Conservation (phyloP, 2,113 vertebrate genomes). For the Cyprinodon brontotheroides region DNA sequence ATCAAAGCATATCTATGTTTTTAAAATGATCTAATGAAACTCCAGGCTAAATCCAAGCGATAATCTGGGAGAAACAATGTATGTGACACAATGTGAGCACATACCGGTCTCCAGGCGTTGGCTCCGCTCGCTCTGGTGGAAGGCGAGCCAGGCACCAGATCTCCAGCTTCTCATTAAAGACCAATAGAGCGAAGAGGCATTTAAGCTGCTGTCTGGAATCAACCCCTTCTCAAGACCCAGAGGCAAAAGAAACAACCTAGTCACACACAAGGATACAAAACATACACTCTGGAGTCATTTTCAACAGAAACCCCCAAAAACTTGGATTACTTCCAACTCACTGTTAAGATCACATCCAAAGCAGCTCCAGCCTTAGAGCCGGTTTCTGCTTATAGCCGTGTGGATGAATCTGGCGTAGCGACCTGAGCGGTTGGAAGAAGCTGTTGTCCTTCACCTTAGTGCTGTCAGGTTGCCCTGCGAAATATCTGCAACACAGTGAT, state of each 20-base stretch:
- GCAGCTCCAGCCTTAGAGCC: constrained; percentile 89
- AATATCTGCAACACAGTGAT: constrained; percentile 80
- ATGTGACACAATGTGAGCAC: not conserved
- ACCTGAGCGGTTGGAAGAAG: constrained; percentile 87
- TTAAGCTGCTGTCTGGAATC: constrained; percentile 51
- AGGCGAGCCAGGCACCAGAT: constrained; percentile 63
- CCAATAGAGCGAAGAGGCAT: constrained; percentile 51
- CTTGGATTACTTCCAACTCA: constrained; percentile 69
- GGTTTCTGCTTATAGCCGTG: constrained; percentile 70
- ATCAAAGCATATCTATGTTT: too few species aligned
- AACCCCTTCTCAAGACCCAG: constrained; percentile 46
- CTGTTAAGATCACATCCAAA: constrained; percentile 96
- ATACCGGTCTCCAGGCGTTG: constrained; percentile 76
- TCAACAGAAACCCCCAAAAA: not conserved
- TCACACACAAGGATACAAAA: not conserved
- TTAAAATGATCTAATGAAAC: too few species aligned
- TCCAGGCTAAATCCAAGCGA: too few species aligned
- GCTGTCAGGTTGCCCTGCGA: constrained; percentile 86
- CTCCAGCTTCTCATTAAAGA: constrained; percentile 52
- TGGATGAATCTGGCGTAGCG: constrained; percentile 87
- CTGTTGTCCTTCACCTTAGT: constrained; percentile 81
- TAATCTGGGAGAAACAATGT: not conserved
- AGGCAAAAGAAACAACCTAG: constrained; percentile 71
- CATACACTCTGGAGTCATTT: not conserved
- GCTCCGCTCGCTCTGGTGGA: constrained; percentile 47